These are phyloP conservation scores for Cyclura pinguis DNA, from an alignment of 2,797 vertebrate genomes.

Conservation along the genomic window DNA sequence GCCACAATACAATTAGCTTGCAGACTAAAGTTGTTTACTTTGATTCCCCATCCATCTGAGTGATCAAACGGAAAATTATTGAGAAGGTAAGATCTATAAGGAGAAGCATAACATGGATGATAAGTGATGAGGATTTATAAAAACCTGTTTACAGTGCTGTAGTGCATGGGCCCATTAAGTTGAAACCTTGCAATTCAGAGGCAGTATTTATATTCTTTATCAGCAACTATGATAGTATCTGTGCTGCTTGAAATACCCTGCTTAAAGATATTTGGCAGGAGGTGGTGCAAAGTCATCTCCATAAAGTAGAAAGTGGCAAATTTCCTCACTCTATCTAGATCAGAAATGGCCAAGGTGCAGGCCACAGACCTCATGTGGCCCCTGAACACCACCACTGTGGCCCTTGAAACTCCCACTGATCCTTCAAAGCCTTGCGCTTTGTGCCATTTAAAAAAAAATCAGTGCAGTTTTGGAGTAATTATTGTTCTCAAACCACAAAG, in stretches of 20 bases:
- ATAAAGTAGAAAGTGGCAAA: not conserved
- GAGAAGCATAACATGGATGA: constrained; percentile 28
- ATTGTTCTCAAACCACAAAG: too few species aligned
- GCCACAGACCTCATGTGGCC: not conserved
- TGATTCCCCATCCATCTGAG: constrained; percentile 41
- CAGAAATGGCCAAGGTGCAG: not conserved
- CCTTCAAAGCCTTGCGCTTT: not conserved
- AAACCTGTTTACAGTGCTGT: constrained; percentile 47
- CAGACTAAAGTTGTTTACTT: constrained; percentile 45
- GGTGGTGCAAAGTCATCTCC: not conserved
- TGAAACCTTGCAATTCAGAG: constrained; percentile 49
- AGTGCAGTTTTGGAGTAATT: too few species aligned
- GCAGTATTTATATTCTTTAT: constrained; percentile 16
- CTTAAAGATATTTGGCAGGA: not conserved
- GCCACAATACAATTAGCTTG: constrained; percentile 65
- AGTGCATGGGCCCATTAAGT: constrained; percentile 31
- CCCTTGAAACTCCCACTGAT: not conserved
- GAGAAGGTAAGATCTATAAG: constrained; percentile 55
- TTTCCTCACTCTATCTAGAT: too few species aligned
- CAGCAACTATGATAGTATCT: constrained; percentile 39
- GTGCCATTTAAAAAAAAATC: too few species aligned
- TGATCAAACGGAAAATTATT: constrained; percentile 68
- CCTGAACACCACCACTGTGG: fast-evolving
- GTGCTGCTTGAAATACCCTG: constrained; percentile 10
- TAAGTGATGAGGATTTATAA: constrained; percentile 63